Percentiles rank a stretch among this genome's conserved stretches.
Conservation (phyloP, 2,888 invertebrate species). For the Crossocerus cetratus region DNA sequence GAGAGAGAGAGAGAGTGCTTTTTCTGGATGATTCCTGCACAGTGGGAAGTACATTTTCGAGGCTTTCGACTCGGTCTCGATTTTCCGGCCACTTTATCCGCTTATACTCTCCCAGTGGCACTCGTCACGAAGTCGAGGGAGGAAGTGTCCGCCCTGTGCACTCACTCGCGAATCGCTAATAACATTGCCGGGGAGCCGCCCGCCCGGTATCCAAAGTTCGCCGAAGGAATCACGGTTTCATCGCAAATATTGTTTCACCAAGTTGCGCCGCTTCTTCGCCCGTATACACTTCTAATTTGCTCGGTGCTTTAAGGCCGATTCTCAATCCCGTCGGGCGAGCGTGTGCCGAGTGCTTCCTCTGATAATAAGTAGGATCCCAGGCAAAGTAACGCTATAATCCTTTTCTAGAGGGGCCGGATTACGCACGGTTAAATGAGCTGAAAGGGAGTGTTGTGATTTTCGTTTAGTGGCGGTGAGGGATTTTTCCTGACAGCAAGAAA, state of each 20-base stretch:
- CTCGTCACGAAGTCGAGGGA: not conserved
- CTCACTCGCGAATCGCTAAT: not conserved
- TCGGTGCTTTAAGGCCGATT: not conserved
- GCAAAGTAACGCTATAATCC: too few relatives aligned
- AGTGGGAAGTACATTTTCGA: conserved; percentile 23
- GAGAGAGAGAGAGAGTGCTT: too few relatives aligned
- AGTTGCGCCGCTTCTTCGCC: not conserved
- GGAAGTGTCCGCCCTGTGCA: not conserved
- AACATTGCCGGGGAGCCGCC: not conserved
- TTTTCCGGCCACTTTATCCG: conserved; percentile 26
- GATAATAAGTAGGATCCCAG: too few relatives aligned
- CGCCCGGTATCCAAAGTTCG: not conserved
- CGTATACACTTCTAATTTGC: not conserved
- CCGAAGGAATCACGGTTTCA: not conserved
- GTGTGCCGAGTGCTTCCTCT: too few relatives aligned
- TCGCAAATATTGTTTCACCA: not conserved
- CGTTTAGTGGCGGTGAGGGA: too few relatives aligned
- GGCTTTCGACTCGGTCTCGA: conserved; percentile 8
- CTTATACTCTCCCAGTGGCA: not conserved
- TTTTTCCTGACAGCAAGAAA: not conserved
- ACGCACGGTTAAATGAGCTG: too few relatives aligned
- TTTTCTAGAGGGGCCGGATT: too few relatives aligned
- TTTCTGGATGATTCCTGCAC: conserved; percentile 26
- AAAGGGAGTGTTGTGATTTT: too few relatives aligned
- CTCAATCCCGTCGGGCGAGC: too few relatives aligned